A percentile compares a stretch with the other conserved stretches of the same genome.
Evolutionary conservation across 2,797 vertebrate species (phyloP).

Genomic region (Peromyscus attwateri): DNA sequence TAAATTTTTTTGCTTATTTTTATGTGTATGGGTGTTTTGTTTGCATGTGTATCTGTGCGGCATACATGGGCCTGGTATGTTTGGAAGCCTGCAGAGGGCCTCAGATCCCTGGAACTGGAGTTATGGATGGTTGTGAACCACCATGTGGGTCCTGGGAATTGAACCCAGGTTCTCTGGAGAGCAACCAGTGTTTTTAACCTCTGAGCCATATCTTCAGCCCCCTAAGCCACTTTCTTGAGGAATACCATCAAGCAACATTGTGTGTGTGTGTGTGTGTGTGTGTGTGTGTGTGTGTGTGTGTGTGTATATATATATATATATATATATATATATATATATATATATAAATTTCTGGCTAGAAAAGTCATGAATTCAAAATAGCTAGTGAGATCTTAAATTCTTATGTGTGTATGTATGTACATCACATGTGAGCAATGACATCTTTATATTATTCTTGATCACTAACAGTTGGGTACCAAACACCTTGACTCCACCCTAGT

Average conservation of each 20-base stretch:
- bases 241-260: constrained; percentile 10
- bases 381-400: constrained; percentile 17
- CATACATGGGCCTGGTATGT: neutral
- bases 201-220: neutral
- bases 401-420: neutral
- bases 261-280: no score
- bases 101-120: neutral
- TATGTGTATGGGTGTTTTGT: neutral
- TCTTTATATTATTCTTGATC: constrained; percentile 40
- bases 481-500: neutral
- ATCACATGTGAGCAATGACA: neutral
- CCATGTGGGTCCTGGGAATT: neutral
- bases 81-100: neutral
- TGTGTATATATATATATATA: no score
- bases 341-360: constrained; percentile 23
- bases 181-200: neutral
- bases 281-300: no score
- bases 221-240: neutral
- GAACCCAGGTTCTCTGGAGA: neutral
- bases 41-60: neutral
- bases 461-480: constrained; percentile 46
- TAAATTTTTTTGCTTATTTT: neutral
- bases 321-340: no score
- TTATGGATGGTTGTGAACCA: neutral
- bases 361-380: constrained; percentile 42